Percentiles rank a stretch among this genome's conserved stretches.
Evolutionary conservation across 2,797 vertebrate genomes (phyloP).

Genomic region (Pyrrhura leucotis): DNA sequence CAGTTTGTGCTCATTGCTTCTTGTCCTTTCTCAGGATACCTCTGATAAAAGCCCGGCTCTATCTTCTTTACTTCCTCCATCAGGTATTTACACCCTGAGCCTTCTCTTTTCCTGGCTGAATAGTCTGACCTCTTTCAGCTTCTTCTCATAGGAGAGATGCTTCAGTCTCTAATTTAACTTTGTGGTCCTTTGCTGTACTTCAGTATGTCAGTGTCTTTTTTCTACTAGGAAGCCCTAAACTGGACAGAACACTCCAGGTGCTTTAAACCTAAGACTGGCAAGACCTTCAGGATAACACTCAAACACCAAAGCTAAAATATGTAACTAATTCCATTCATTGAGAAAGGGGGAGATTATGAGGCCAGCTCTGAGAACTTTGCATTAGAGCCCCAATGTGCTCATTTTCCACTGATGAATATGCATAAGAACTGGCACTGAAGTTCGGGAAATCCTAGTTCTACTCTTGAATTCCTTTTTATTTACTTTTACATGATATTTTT

Average conservation of each 20-base stretch:
- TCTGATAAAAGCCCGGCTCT: background rate
- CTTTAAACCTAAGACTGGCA: background rate
- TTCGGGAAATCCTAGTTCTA: slow-evolving; percentile 23
- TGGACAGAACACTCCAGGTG: background rate
- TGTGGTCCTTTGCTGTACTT: background rate
- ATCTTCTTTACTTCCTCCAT: background rate
- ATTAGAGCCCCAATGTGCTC: background rate
- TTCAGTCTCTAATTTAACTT: background rate
- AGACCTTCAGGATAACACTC: background rate
- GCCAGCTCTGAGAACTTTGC: background rate
- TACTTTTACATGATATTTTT: slow-evolving; percentile 44
- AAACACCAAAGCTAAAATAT: background rate
- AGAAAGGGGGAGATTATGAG: background rate
- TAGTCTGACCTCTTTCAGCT: background rate
- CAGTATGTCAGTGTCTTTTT: background rate
- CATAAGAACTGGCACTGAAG: background rate
- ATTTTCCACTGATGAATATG: background rate
- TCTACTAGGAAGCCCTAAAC: background rate
- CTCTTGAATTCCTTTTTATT: background rate
- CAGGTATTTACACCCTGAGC: fast-evolving
- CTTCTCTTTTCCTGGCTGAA: background rate
- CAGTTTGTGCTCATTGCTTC: background rate
- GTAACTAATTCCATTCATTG: background rate
- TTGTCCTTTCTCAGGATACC: background rate
- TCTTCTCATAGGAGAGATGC: background rate